Conservation (phyloP, 2,113 vertebrate species). For the Tichodroma muraria region DNA sequence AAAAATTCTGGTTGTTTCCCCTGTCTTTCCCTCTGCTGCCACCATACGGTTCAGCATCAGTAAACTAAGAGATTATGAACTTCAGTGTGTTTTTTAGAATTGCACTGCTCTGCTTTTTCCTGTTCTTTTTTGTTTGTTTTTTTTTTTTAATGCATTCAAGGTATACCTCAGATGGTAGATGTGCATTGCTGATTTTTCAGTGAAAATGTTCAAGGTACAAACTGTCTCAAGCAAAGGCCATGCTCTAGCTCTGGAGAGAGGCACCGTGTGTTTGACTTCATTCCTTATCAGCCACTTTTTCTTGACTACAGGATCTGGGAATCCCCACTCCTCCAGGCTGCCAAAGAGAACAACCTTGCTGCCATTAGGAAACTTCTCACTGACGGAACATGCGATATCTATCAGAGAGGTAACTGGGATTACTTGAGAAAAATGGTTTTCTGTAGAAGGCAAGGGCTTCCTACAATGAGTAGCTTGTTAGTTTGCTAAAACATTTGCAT, state of each 20-base stretch:
- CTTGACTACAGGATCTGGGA: constrained; percentile 77
- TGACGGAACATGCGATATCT: constrained; percentile 78
- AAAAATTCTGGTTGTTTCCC: not conserved
- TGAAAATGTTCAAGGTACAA: not conserved
- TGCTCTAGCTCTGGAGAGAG: not conserved
- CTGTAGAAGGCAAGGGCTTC: not conserved
- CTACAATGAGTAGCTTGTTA: not conserved
- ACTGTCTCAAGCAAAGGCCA: not conserved
- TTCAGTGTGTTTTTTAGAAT: not conserved
- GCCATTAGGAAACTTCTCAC: constrained; percentile 82
- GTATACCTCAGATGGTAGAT: not conserved
- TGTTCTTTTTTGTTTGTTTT: rapidly evolving
- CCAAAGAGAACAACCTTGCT: constrained; percentile 80
- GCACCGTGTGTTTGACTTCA: not conserved
- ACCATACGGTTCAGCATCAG: not conserved
- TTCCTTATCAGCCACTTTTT: not conserved
- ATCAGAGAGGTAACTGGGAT: constrained; percentile 78
- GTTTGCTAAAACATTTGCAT: not conserved
- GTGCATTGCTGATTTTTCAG: not conserved
- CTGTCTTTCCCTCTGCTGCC: constrained; percentile 7
- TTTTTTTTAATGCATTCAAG: not conserved
- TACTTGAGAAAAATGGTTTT: not conserved
- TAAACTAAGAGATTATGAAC: not conserved
- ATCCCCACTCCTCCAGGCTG: constrained; percentile 84
- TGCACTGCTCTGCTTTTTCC: not conserved